Evolutionary conservation across 2,888 invertebrate genomes (phyloP), one percentile per base, ranked within the genome.

Genomic region (Tenthredo livida): DNA sequence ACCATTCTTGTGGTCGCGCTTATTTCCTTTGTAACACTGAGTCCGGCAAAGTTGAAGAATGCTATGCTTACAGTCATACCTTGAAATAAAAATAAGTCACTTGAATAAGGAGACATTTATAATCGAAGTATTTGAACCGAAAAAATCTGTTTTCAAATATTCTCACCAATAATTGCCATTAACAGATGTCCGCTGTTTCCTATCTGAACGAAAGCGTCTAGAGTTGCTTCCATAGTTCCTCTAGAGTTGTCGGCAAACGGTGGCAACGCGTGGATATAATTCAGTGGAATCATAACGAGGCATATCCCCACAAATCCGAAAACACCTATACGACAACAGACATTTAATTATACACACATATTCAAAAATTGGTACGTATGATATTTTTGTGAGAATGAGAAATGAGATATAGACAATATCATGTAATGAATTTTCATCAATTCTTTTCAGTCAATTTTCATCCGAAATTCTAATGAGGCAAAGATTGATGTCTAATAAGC

Each of bases 1-100:
- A 98, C 97, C 97, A 98, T 97, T 87, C 98, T 95, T 2, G 98
- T 97, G 0, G 98, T 98, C 0, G 99, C 98, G 1, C 97, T 98
- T 90, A 98, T 95, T 93, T 98, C 98, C 94, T 98, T 99, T 0
- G 98, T 98, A 4, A 99, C 97, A 91, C 97, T 97, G 87, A 98
- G 96, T 12, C 98, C 98, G 87, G 98, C 96, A 93, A 97, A 98
- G 93, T 98, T 98, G 94, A 98, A 98, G 94, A 98, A 97, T 0
- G 98, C 98, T 88, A 98, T 98, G 82, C 98, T 98, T 37, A 98
- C 90, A 33, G 97, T 94, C 1, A 97, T 97, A 85, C 97, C 97
- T 95, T 94, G 61, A 88, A 94, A 92, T 78, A 15, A 50, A 72
- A 40, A 86, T n/a, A 47, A n/a, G 78, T 61, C 12, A 15, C 6